Conservation (phyloP, 2,888 invertebrate genomes). For the Smittia aterrima region DNA sequence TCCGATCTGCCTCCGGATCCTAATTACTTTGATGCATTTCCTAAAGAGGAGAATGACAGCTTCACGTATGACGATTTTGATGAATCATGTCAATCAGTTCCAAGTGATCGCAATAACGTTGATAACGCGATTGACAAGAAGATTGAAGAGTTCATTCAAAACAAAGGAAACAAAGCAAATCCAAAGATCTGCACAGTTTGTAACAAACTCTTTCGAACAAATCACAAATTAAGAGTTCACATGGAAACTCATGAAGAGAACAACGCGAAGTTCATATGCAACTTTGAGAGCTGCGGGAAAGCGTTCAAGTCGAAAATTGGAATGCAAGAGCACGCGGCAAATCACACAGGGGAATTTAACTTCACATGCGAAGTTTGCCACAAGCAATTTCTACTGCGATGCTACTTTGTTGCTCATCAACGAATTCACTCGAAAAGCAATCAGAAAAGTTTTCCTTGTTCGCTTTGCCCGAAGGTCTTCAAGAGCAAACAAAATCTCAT, state of each 20-base stretch:
- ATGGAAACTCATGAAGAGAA: slow-evolving; percentile 59
- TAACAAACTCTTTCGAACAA: slow-evolving; percentile 60
- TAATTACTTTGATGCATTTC: not conserved
- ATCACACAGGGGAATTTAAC: slow-evolving; percentile 55
- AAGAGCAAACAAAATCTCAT: slow-evolving; percentile 61
- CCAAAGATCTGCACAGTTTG: slow-evolving; percentile 57
- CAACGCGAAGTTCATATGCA: slow-evolving; percentile 58
- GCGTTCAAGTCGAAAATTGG: slow-evolving; percentile 62
- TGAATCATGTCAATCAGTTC: slow-evolving; percentile 26
- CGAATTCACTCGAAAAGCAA: slow-evolving; percentile 58
- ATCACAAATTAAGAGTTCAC: slow-evolving; percentile 61
- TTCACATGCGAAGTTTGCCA: slow-evolving; percentile 55
- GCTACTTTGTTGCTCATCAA: slow-evolving; percentile 62
- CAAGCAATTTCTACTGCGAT: slow-evolving; percentile 62
- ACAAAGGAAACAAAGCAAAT: slow-evolving; percentile 21
- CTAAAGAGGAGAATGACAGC: slow-evolving; percentile 2
- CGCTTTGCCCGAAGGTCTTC: slow-evolving; percentile 59
- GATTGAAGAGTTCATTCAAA: slow-evolving; percentile 37
- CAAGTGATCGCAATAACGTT: slow-evolving; percentile 30
- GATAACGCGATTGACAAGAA: slow-evolving; percentile 33
- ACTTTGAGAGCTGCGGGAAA: slow-evolving; percentile 56
- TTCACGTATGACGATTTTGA: slow-evolving; percentile 22
- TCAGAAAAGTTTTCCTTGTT: slow-evolving; percentile 59
- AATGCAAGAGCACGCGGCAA: slow-evolving; percentile 61
- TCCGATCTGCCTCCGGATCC: not conserved